phyloP scores from a whole-genome alignment of 2,888 invertebrate genomes.

The Scaptomyza tumidula region DNA sequence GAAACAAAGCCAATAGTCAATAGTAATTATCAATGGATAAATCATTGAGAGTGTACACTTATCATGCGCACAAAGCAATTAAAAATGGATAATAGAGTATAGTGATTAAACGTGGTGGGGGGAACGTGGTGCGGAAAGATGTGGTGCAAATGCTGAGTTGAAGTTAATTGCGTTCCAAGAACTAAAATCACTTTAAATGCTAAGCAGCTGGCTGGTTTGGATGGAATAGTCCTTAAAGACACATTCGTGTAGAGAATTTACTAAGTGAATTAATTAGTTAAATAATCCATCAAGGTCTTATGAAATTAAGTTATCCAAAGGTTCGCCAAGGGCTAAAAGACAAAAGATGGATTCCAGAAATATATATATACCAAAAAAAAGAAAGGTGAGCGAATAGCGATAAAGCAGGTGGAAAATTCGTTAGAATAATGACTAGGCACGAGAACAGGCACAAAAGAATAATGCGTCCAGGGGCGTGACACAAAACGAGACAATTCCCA shows the following conservation, averaged over 20 bases:
- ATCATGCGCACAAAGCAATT: constrained; percentile 27
- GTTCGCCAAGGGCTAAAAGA: constrained; percentile 13
- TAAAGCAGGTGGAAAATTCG: constrained; percentile 14
- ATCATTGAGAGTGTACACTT: constrained; percentile 59
- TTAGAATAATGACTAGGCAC: not conserved
- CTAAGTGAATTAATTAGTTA: constrained; percentile 65
- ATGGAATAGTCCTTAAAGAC: constrained; percentile 26
- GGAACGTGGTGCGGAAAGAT: not conserved
- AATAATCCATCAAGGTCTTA: constrained; percentile 59
- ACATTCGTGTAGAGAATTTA: constrained; percentile 50
- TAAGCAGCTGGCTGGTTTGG: constrained; percentile 31
- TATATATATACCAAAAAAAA: not conserved
- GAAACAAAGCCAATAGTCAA: constrained; percentile 12
- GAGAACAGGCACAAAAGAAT: constrained; percentile 1
- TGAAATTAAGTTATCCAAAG: constrained; percentile 45
- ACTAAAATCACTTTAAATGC: constrained; percentile 68
- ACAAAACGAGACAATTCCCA: constrained; percentile 30
- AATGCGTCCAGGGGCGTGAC: constrained; percentile 13
- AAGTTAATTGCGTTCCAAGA: constrained; percentile 58
- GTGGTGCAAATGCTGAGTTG: not conserved
- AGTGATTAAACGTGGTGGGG: not conserved
- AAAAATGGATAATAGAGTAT: constrained; percentile 13
- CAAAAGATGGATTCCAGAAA: not conserved
- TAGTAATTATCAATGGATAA: constrained; percentile 67
- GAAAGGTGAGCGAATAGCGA: constrained; percentile 31